Percentiles rank a stretch among this genome's conserved stretches.
Conservation (phyloP, 2,888 invertebrate genomes). For the Slavum lentiscoides region DNA sequence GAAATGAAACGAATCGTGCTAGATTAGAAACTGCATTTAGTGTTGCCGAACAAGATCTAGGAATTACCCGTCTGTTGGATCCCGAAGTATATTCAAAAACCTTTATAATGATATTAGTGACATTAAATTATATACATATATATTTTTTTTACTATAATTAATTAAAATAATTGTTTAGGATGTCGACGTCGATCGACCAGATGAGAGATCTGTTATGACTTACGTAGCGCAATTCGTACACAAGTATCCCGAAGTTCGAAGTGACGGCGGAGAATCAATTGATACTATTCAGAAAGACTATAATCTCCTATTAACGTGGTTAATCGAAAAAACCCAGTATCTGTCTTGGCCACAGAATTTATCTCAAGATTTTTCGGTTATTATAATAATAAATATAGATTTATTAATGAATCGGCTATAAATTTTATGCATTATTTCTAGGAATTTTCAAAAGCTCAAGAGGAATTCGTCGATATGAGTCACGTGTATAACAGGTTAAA, state of each 20-base stretch:
- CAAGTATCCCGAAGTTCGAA: constrained; percentile 81
- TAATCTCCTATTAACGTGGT: constrained; percentile 79
- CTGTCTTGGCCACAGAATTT: constrained; percentile 68
- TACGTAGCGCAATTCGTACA: constrained; percentile 97
- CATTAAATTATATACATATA: background rate
- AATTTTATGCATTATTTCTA: constrained; percentile 59
- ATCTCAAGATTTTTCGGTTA: constrained; percentile 71
- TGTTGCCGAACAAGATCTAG: constrained; percentile 87
- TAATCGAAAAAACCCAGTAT: constrained; percentile 75
- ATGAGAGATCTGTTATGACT: constrained; percentile 97
- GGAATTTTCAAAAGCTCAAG: constrained; percentile 78
- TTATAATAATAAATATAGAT: background rate
- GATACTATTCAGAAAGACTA: constrained; percentile 81
- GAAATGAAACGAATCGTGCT: constrained; percentile 75
- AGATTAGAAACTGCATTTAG: constrained; percentile 91
- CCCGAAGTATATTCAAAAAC: constrained; percentile 68
- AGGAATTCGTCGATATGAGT: constrained; percentile 75
- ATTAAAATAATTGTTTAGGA: constrained; percentile 55
- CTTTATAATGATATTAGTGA: background rate
- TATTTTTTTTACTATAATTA: background rate
- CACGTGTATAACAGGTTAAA: constrained; percentile 76
- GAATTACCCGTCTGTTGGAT: constrained; percentile 87
- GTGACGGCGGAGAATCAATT: constrained; percentile 63
- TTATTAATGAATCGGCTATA: no score
- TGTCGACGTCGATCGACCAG: constrained; percentile 70